Conservation (phyloP, 2,888 invertebrate species). For the Ophion costatus region DNA sequence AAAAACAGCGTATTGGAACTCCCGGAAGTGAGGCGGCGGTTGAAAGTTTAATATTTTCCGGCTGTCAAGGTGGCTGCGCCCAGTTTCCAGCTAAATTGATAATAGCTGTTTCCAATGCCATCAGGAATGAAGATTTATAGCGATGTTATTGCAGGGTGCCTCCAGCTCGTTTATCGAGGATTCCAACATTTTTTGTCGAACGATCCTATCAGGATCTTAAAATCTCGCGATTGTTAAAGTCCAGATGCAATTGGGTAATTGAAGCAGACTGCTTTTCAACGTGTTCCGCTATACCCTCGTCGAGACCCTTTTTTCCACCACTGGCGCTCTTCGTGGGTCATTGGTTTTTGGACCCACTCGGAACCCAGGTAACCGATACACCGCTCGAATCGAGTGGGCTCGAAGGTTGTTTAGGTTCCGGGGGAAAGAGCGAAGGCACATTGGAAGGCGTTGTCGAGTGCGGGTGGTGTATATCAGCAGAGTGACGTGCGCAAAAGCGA, state of each 20-base stretch:
- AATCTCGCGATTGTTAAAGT: neutral
- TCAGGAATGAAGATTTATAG: conserved; percentile 18
- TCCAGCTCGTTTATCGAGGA: neutral
- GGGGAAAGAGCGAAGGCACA: conserved; percentile 32
- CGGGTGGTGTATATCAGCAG: conserved; percentile 38
- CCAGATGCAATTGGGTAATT: neutral
- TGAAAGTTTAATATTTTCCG: conserved; percentile 37
- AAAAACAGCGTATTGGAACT: conserved; percentile 31
- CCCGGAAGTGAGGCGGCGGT: conserved; percentile 32
- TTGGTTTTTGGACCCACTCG: neutral
- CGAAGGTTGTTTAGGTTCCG: conserved; percentile 39
- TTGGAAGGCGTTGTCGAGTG: neutral
- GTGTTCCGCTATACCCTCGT: neutral
- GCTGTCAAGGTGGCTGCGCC: neutral
- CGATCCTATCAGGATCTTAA: neutral
- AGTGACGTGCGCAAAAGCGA: conserved; percentile 61
- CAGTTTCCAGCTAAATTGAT: conserved; percentile 20
- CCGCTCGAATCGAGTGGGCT: neutral
- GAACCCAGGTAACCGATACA: neutral
- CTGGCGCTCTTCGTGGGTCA: neutral
- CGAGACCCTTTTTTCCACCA: neutral
- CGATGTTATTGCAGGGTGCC: neutral
- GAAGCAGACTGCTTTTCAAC: neutral
- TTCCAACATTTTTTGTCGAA: neutral
- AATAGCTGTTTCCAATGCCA: conserved; percentile 5